These are phyloP conservation scores for Ochropleura leucogaster DNA, from an alignment of 2,888 invertebrate species.

Conservation along the genomic window DNA sequence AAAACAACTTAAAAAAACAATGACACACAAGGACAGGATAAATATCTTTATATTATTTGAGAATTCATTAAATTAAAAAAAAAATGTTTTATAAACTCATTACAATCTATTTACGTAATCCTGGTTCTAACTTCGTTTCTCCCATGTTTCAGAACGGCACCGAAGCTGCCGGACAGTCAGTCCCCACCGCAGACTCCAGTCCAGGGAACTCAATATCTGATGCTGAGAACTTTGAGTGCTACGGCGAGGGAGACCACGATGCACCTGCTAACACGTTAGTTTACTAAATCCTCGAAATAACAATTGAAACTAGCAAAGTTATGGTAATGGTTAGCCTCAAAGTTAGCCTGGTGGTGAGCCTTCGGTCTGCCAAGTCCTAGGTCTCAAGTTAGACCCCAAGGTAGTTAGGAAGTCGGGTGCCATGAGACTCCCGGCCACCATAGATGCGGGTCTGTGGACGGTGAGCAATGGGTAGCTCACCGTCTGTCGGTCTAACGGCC, in stretches of 20 bases:
- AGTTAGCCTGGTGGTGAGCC: not conserved
- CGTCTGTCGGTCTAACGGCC: too few species aligned
- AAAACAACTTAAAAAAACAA: not conserved
- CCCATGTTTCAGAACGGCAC: conserved; percentile 83
- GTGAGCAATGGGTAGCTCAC: too few species aligned
- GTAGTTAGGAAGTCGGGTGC: too few species aligned
- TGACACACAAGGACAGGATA: not conserved
- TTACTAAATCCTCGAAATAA: not conserved
- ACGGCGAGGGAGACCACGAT: conserved; percentile 92
- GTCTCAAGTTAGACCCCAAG: too few species aligned
- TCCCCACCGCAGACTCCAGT: conserved; percentile 88
- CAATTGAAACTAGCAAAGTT: not conserved
- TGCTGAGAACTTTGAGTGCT: conserved; percentile 95
- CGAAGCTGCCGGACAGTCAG: conserved; percentile 77
- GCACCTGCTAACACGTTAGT: conserved; percentile 86
- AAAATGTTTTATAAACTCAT: not conserved
- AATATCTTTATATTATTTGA: not conserved
- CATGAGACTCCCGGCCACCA: too few species aligned
- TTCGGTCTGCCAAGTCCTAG: too few species aligned
- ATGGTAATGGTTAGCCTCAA: too few species aligned
- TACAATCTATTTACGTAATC: not conserved
- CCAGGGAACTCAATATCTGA: conserved; percentile 92
- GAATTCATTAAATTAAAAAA: not conserved
- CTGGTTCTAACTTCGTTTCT: not conserved
- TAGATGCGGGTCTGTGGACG: too few species aligned